A percentile compares a stretch with the other conserved stretches of the same genome.
These are phyloP conservation scores for Dicrurus megarhynchus DNA, from an alignment of 2,113 vertebrate species.

Conservation along the genomic window DNA sequence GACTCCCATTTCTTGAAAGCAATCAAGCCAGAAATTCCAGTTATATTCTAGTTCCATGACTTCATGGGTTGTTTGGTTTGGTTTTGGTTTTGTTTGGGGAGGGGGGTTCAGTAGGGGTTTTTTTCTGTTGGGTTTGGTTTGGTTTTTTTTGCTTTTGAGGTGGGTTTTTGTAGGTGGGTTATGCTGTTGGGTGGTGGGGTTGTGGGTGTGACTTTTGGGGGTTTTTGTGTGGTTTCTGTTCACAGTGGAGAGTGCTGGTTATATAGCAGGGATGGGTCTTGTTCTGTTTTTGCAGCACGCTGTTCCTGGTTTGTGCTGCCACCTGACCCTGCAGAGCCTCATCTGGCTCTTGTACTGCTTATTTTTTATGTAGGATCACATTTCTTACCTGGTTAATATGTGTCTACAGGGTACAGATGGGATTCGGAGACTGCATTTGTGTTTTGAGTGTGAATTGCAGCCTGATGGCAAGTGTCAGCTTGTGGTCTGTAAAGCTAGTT, in stretches of 20 bases:
- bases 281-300: not conserved
- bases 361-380: not conserved
- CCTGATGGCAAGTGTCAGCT: not conserved
- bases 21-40: not conserved
- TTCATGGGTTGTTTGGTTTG: rapidly evolving
- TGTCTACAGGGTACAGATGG: not conserved
- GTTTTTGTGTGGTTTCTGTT: not conserved
- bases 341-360: not conserved
- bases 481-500: not conserved
- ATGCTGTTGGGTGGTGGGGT: not conserved
- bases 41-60: not conserved
- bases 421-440: not conserved
- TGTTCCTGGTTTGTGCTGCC: not conserved
- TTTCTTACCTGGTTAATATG: not conserved
- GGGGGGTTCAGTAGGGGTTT: rapidly evolving
- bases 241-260: not conserved
- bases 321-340: not conserved
- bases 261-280: no score
- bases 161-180: not conserved
- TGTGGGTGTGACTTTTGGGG: not conserved
- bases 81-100: not conserved
- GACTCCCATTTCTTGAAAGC: not conserved
- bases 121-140: not conserved
- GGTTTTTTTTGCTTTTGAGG: not conserved
- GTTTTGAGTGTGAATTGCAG: not conserved